These are phyloP conservation scores for Mamestra brassicae DNA, from an alignment of 2,888 invertebrate species.

Conservation along the genomic window DNA sequence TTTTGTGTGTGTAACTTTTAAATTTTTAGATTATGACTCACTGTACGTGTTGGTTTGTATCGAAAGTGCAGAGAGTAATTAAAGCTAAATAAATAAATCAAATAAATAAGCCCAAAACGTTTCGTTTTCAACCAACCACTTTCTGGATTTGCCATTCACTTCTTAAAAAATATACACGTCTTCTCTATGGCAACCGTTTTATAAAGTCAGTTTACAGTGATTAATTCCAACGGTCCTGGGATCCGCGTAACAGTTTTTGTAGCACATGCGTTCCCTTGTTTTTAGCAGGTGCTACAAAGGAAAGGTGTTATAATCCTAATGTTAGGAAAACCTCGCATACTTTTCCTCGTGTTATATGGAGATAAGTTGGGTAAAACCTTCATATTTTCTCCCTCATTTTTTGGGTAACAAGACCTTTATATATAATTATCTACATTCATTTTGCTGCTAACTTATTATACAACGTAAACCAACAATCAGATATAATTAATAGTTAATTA, in stretches of 20 bases:
- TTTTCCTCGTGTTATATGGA: slow-evolving; percentile 33
- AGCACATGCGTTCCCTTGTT: slow-evolving; percentile 19
- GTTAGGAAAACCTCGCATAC: slow-evolving; percentile 41
- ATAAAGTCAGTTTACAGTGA: background rate
- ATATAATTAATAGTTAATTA: no score
- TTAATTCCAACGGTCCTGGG: slow-evolving; percentile 25
- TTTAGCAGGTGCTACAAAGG: slow-evolving; percentile 44
- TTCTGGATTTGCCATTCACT: no score
- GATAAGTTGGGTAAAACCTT: slow-evolving; percentile 27
- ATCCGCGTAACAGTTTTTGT: slow-evolving; percentile 26
- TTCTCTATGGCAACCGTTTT: slow-evolving; percentile 1
- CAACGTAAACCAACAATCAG: no score
- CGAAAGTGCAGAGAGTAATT: no score
- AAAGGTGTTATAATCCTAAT: slow-evolving; percentile 53
- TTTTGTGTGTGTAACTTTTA: no score
- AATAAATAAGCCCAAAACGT: no score
- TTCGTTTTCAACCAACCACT: no score
- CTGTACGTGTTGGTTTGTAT: no score
- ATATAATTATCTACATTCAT: no score
- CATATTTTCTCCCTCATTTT: slow-evolving; percentile 4
- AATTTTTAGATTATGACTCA: no score
- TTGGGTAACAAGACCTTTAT: background rate
- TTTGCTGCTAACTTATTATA: no score
- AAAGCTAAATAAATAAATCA: no score
- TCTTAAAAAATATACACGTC: background rate